phyloP scores from a whole-genome alignment of 2,113 vertebrate species.

The Rynchops niger region DNA sequence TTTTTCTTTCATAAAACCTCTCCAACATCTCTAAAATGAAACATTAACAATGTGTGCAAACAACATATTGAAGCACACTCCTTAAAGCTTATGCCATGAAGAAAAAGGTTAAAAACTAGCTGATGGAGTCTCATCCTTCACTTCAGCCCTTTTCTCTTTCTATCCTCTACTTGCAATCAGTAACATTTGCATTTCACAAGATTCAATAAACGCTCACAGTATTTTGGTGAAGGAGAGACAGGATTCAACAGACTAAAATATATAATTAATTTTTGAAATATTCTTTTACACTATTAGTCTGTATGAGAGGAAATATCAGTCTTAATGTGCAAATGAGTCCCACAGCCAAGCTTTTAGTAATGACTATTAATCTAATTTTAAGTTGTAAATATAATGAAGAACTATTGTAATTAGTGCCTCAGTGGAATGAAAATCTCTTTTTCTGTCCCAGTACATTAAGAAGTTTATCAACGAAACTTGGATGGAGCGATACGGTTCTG shows the following conservation, averaged over 20 bases:
- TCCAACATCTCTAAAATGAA: not conserved
- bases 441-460: constrained; percentile 76
- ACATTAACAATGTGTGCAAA: not conserved
- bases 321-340: not conserved
- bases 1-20: not conserved
- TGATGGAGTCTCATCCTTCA: not conserved
- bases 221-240: not conserved
- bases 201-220: not conserved
- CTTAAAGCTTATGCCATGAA: not conserved
- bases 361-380: not conserved
- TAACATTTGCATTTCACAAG: not conserved
- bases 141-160: not conserved
- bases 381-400: not conserved
- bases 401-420: not conserved
- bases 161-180: not conserved
- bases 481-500: constrained; percentile 64
- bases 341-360: not conserved
- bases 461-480: constrained; percentile 83
- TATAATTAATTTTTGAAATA: not conserved
- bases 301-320: not conserved
- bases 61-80: not conserved
- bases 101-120: not conserved
- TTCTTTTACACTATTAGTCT: not conserved
- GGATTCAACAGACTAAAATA: not conserved
- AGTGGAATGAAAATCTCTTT: not conserved